phyloP scores from a whole-genome alignment of 1,140 invertebrate species.

The Macrobrachium nipponense region DNA sequence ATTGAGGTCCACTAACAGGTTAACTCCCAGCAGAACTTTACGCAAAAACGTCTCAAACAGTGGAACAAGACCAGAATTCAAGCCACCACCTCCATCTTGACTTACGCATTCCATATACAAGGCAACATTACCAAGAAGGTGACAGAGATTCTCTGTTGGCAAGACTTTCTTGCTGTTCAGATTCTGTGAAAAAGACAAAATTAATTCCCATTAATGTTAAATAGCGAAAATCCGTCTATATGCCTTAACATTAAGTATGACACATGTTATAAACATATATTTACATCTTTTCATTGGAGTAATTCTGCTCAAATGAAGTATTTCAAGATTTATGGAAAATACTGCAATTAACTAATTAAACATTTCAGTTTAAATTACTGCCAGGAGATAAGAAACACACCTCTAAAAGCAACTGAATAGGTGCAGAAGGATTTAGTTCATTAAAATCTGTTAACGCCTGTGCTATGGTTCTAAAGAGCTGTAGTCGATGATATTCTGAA shows the following conservation, averaged over 20 bases:
- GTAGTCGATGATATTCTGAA: slow-evolving; percentile 76
- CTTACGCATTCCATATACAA: slow-evolving; percentile 93
- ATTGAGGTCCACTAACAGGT: slow-evolving; percentile 78
- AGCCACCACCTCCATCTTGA: slow-evolving; percentile 81
- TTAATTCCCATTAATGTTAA: not conserved
- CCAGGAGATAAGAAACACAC: slow-evolving; percentile 68
- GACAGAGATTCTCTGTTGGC: slow-evolving; percentile 79
- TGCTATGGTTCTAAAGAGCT: slow-evolving; percentile 94
- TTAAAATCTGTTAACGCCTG: slow-evolving; percentile 95
- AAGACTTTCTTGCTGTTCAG: slow-evolving; percentile 90
- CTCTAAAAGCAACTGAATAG: slow-evolving; percentile 91
- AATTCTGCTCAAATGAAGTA: not conserved
- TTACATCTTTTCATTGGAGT: not conserved
- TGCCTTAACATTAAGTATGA: slow-evolving; percentile 2
- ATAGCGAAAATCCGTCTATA: not conserved
- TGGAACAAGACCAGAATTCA: slow-evolving; percentile 76
- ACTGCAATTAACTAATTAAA: too few relatives aligned
- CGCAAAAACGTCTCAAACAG: slow-evolving; percentile 90
- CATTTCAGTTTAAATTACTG: too few relatives aligned
- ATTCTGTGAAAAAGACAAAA: slow-evolving; percentile 72
- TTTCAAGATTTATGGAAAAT: not conserved
- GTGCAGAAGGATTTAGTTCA: slow-evolving; percentile 94
- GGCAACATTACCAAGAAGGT: slow-evolving; percentile 89
- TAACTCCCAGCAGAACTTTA: slow-evolving; percentile 79
- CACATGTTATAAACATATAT: too few relatives aligned